Base-by-base conservation (phyloP, 2,797 vertebrate species). In the Myoxocephalus aenaeus region DNA sequence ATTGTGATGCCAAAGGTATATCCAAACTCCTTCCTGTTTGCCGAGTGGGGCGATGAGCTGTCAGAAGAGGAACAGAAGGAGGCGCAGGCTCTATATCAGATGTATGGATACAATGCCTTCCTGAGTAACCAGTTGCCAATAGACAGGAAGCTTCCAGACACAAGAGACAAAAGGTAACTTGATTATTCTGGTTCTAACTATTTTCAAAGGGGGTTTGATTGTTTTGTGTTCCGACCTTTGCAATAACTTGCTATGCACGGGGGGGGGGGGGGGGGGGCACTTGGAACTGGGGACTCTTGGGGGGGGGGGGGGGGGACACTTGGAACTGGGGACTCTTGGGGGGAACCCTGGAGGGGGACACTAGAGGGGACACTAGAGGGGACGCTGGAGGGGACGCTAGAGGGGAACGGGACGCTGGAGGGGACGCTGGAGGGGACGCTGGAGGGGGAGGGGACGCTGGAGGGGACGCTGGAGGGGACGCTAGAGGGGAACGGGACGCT, bases 71-170 rank as follows among this genome's bases (percentile, higher is more conserved):
- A 96, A 20, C 93, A 96, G 54, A 95, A 91, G 1, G 56, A 93
- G 1, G 97, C 97, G 0, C 91, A 97, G 40, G 94, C 87, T n/a
- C 94, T 97, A 34, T 99, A 96, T 90, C 92, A 96, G 87, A 96
- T 96, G 79, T 98, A 98, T 0, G 97, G 97, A 57, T 98, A 98
- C 90, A 97, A 97, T 0, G 95, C 92, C 22, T 98, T 97, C 90
- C 95, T 98, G 74, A 99, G 97, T 7, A 96, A 98, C 83, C 94
- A 90, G 40, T 72, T 97, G 25, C 96, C 97, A 0, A 89, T 97
- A 6, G 93, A 97, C 85, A 89, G 97, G 80, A 70, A 91, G 3
- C 88, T 97, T 63, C 95, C 95, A 0, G 97, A 99, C 64, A 93
- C 87, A 7, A 87, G 93, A 73, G 64, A 86, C 36, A 32, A 0